These are phyloP conservation scores for Caretta caretta DNA, from an alignment of 2,113 vertebrate species.

Conservation along the genomic window DNA sequence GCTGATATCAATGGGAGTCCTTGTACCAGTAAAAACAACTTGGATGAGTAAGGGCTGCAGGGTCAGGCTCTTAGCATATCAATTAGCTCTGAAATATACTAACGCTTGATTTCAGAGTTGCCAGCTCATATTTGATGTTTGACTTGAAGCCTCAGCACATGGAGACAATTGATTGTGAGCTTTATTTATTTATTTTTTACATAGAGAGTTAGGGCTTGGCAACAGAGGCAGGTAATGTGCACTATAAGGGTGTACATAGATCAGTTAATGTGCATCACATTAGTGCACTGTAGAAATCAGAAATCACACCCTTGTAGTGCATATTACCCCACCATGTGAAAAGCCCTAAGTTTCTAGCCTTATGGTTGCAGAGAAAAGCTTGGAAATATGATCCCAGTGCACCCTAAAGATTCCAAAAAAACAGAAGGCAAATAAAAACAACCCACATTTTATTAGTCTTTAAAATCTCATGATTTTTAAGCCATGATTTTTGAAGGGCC, in stretches of 20 bases:
- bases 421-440: not conserved
- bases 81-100: not conserved
- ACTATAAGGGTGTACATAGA: not conserved
- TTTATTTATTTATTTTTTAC: not conserved
- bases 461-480: not conserved
- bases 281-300: not conserved
- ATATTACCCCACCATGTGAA: not conserved
- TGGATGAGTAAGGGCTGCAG: not conserved
- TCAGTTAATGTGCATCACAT: not conserved
- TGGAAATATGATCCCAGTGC: fast-evolving
- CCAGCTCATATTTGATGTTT: not conserved
- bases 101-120: not conserved
- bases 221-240: not conserved
- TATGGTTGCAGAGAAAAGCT: not conserved
- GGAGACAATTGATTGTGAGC: not conserved
- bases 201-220: not conserved
- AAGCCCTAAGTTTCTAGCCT: not conserved
- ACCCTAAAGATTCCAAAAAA: fast-evolving
- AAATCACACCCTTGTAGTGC: not conserved
- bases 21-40: not conserved
- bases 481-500: too few species aligned
- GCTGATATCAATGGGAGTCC: fast-evolving
- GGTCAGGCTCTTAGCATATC: not conserved
- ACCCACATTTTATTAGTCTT: not conserved
- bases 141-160: not conserved